Base-by-base conservation (phyloP, 2,888 invertebrate genomes). In the Phoenoteleia sp. region DNA sequence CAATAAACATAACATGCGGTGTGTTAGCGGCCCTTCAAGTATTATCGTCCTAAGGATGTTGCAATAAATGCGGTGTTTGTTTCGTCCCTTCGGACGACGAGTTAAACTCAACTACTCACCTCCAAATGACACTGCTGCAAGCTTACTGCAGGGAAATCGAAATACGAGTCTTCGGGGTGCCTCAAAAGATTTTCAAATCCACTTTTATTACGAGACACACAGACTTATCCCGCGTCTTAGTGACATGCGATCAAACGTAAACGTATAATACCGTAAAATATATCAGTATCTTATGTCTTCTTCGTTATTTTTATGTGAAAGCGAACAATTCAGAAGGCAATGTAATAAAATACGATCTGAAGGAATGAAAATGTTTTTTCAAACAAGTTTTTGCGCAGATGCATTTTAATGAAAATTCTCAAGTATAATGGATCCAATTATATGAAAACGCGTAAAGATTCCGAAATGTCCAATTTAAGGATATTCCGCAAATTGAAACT, bases 91-190 rank as follows among this genome's bases (percentile, higher is more conserved):
- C 87, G 49, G 91, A 92, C 71, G 95, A 96, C 15, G 96, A 96
- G 23, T 95, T 95, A 39, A 97, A 97, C 92, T 96, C 96, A 27
- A 96, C 96, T 4, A 96, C 96, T 6, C 97, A 97, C 91, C 96
- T 97, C 95, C 97, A 97, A 90, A 96, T 96, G 91, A 97, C 97
- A 4, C 94, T 97, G 0, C 94, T 97, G 33, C 96, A 97, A 90
- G 97, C 97, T 0, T 97, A 96, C 92, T 97, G 97, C 93, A 96
- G 95, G 42, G 97, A 97, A 93, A 97, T 97, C 85, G 96, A 96
- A 87, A 97, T 97, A 90, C 96, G 96, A 89, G 96, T 96, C 67
- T 95, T 97, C 86, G 96, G 96, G 94, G 96, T 96, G 92, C 94
- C 91, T 33, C 87, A 86, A 29, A 85, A 89, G 17, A 87, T 83